Base-by-base conservation (phyloP, 2,113 vertebrate species). In the Gallinago undulata region DNA sequence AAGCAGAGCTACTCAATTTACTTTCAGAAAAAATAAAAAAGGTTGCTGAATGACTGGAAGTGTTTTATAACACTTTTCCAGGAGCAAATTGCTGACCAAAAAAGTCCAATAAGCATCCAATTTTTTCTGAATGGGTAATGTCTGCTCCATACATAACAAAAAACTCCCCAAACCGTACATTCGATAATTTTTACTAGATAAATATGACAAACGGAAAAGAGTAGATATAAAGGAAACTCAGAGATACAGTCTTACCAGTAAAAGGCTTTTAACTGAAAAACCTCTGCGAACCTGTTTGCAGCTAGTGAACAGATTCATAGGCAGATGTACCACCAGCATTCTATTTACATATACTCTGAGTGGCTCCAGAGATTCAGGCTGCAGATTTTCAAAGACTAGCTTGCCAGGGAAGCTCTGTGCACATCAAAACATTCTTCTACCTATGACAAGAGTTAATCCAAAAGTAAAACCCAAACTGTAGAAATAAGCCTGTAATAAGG, bases 281-380 rank as follows among this genome's bases (percentile, higher is more conserved):
- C 6, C 21, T 63, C 25, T 68, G 21, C 16, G 9, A 30, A 48
- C 37, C 30, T 7, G 28, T 59, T 14, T 56, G 13, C 10, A 79
- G 56, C 5, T 59, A 23, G 5, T 64, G 2, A 76, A 33, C 0
- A 0, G 6, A 66, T 18, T 53, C 50, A 43, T 1, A 72, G 17
- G 15, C 14, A 9, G 1, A 50, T 53, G 10, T 0, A 53, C 7
- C 18, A n/a, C 10, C 8, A 16, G 6, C 0, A 0, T 43, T 85
- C 11, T 47, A 43, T 56, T 56, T 43, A 35, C 35, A 53, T 12
- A 14, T 73, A 43, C 19, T 41, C 21, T 48, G n/a, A 90, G 31
- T 0, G 3, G 48, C 11, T 90, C 48, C 45, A 85, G n/a, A 66
- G 27, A 53, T 53, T 53, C 15, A 53, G 50, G 51, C 51, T 9